Evolutionary conservation across 2,888 invertebrate species (phyloP), one percentile per base, ranked within the genome.

Genomic region (Chironomus riparius): DNA sequence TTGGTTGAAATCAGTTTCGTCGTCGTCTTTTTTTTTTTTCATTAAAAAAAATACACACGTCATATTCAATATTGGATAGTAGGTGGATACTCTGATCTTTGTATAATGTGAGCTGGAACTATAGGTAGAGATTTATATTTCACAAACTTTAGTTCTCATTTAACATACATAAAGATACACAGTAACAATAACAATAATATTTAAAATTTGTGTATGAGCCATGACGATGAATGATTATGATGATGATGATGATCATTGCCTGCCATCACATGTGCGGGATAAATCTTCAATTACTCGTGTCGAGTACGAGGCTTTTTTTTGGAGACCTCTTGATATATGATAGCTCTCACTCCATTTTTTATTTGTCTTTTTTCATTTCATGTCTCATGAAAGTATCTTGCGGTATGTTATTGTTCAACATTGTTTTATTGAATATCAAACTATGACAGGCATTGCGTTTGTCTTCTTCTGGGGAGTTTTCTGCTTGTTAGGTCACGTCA

Each of bases 1-100:
- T 48, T 70, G 48, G 70, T 48, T 38, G 38, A 38, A 38, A 38
- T 38, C 38, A 38, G 38, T 38, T 38, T 38, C 38, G 38, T 70
- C 48, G 70, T 22, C 48, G 48, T 47, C 10, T n/a, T n/a, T n/a
- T n/a, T n/a, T n/a, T n/a, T 65, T 69, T 70, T 70, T 70, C 48
- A 21, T 48, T 70, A 48, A 70, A 68, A 24, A 70, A 70, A 70
- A 48, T 48, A 70, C 48, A 70, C 70, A 70, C 70, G 70, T 70
- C 70, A 70, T 48, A 70, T 47, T 48, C 70, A 70, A 38, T 21
- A 47, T 47, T 47, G 38, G 61, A 56, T 71, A 56, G 71, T 71
- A 61, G 71, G 71, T 71, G 71, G 50, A 65, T 47, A 71, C 71
- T 71, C 65, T 12, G 22, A 18, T 65, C 24, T 61, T 56, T 15